Evolutionary conservation across 2,113 vertebrate genomes (phyloP), one percentile per base, ranked within the genome.

Genomic region (Formicarius rufipectus): DNA sequence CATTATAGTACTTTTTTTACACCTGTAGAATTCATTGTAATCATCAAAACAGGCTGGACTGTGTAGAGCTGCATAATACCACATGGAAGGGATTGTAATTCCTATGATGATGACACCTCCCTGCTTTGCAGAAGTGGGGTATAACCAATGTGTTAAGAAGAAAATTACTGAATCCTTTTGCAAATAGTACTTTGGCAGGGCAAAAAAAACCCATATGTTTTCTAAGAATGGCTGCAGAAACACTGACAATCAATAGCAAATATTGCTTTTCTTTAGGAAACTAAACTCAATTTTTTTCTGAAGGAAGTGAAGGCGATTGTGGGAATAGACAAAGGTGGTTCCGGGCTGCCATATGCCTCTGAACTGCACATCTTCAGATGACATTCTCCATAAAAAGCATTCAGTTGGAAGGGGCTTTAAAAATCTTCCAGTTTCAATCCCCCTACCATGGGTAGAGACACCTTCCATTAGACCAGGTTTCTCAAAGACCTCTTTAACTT

Each of bases 41-140:
- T 39, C 55, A 55, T 24, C 28, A 63, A 31, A 84, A n/a, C 8
- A 55, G 67, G 21, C 45, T 40, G 62, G 47, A 12, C 35, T 55
- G 45, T 7, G 13, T 23, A 55, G 73, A 81, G 42, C 59, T 3
- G 1, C 1, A 0, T 28, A 53, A 19, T 19, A 6, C 28, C 49
- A 10, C 2, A 28, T 23, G 59, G 37, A 74, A 64, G n/a, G 69
- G 23, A 45, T 60, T 12, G 62, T 12, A 8, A 15, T 52, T 66
- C 42, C 50, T 44, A 12, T 31, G 42, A 9, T 28, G 47, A 35
- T 19, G 37, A 18, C 42, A 45, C 67, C 35, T 42, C 56, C 44
- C 14, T 6, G 15, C 42, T 74, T 25, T 40, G 50, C 35, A 75
- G 71, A 27, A 55, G 33, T 21, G 16, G 15, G 30, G 49, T 58